A percentile compares a stretch with the other conserved stretches of the same genome.
phyloP scores from a whole-genome alignment of 2,888 invertebrate species.

The Ctena decussata region DNA sequence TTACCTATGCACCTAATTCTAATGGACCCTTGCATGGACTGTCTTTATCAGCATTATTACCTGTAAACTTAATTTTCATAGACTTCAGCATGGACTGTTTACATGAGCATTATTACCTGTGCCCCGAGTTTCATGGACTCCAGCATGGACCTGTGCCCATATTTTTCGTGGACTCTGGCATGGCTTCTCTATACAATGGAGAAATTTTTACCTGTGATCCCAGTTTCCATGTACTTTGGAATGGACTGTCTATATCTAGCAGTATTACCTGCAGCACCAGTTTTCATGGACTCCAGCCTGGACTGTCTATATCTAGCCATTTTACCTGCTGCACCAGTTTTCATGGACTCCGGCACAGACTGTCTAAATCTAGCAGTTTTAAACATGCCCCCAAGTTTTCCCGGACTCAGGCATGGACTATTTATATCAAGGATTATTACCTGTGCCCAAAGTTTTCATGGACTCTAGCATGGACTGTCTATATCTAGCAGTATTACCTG shows the following conservation, averaged over 20 bases:
- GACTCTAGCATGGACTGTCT: neutral
- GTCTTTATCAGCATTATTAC: neutral
- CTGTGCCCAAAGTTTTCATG: neutral
- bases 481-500: conserved; percentile 32
- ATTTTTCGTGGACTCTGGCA: neutral
- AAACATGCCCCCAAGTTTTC: conserved; percentile 69
- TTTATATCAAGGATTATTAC: neutral
- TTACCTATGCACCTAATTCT: no score
- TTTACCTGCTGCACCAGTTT: neutral
- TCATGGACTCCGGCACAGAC: neutral
- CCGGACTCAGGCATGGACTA: conserved; percentile 69
- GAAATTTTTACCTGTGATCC: conserved; percentile 28
- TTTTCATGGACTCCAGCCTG: neutral
- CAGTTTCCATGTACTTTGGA: neutral
- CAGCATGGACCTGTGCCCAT: conserved; percentile 48
- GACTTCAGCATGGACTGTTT: no score
- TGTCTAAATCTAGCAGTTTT: conserved; percentile 15
- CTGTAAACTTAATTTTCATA: no score
- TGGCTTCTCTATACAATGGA: neutral
- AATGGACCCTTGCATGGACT: conserved; percentile 68
- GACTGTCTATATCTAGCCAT: neutral
- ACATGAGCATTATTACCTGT: no score
- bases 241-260: neutral
- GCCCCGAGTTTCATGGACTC: conserved; percentile 70
- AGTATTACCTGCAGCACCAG: conserved; percentile 23